phyloP scores from a whole-genome alignment of 2,113 vertebrate species.

The Dinomys branickii region DNA sequence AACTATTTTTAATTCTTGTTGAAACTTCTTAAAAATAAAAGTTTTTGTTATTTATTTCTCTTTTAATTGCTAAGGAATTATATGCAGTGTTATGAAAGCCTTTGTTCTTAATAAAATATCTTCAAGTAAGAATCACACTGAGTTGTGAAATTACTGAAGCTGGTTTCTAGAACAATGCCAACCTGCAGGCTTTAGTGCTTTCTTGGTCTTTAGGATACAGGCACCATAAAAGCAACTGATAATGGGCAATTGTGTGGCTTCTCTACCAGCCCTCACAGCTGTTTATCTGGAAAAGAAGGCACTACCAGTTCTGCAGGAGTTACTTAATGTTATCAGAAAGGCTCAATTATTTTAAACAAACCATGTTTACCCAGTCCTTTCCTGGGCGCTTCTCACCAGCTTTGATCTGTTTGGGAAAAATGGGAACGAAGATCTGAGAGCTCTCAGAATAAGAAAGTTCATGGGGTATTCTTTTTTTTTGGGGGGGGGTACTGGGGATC shows the following conservation, averaged over 20 bases:
- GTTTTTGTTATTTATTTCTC: constrained; percentile 18
- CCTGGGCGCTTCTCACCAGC: neutral
- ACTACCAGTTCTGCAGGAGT: neutral
- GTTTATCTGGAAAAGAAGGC: neutral
- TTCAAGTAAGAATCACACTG: neutral
- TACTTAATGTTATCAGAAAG: constrained; percentile 20
- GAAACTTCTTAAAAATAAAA: neutral
- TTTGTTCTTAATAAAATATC: neutral
- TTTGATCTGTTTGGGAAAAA: constrained; percentile 49
- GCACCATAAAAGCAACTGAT: neutral
- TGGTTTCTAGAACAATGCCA: neutral
- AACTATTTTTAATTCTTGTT: neutral
- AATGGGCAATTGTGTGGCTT: neutral
- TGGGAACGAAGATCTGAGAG: neutral
- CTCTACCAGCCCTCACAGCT: neutral
- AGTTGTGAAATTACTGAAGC: neutral
- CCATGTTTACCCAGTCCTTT: neutral
- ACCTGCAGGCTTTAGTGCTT: neutral
- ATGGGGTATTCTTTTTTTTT: neutral
- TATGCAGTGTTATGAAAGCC: neutral
- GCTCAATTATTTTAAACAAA: constrained; percentile 38
- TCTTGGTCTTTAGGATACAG: neutral
- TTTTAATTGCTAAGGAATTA: constrained; percentile 42
- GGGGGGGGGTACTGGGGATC: too few relatives aligned
- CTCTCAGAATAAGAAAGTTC: neutral